Conservation (phyloP, 2,797 vertebrate species). For the Cephalopachus bancanus region DNA sequence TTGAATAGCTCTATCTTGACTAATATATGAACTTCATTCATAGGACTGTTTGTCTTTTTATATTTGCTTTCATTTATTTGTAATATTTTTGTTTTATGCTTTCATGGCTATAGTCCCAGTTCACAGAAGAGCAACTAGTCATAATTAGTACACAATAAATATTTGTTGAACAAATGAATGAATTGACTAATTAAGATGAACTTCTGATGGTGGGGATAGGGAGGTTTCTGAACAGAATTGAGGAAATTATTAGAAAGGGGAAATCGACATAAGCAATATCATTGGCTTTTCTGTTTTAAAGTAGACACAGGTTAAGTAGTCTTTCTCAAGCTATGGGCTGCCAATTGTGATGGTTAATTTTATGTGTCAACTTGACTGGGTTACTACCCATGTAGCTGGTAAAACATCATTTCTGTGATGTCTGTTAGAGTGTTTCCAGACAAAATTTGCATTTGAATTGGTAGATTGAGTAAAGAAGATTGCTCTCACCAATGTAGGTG, state of each 20-base stretch:
- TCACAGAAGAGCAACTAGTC: not conserved
- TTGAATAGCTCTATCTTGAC: not conserved
- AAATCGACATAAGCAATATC: not conserved
- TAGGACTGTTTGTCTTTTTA: not conserved
- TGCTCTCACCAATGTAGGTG: not conserved
- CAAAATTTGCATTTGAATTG: not conserved
- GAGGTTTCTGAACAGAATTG: constrained; percentile 14
- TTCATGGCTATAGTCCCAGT: not conserved
- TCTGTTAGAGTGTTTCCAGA: not conserved
- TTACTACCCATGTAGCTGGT: not conserved
- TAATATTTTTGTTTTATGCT: constrained; percentile 26
- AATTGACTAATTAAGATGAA: not conserved
- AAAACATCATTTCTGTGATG: not conserved
- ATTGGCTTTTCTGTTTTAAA: constrained; percentile 27
- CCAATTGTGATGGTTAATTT: not conserved
- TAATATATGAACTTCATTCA: constrained; percentile 7
- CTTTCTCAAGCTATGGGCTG: not conserved
- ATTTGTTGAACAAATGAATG: constrained; percentile 43
- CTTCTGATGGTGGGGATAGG: not conserved
- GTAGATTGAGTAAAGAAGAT: not conserved
- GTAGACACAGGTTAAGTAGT: not conserved
- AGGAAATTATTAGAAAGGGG: not conserved
- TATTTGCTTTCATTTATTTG: not conserved
- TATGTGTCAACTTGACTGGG: not conserved
- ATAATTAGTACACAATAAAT: constrained; percentile 10